Percentiles rank a stretch among this genome's conserved stretches.
Conservation (phyloP, 2,113 vertebrate species). For the Bos taurus region DNA sequence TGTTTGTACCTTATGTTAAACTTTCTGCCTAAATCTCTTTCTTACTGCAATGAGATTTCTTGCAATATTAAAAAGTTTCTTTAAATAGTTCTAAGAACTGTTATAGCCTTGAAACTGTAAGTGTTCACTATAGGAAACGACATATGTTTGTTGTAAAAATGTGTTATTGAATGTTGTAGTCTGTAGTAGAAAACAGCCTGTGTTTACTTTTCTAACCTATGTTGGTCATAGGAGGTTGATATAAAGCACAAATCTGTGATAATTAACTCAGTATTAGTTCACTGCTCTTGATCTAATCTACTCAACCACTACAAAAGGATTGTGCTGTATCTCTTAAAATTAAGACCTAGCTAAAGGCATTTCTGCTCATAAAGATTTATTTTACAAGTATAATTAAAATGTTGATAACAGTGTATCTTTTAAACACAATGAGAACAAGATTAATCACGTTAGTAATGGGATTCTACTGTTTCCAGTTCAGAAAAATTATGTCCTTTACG, state of each 20-base stretch:
- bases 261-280: slow-evolving; percentile 35
- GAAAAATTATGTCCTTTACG: not conserved
- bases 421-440: slow-evolving; percentile 25
- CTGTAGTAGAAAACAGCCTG: not conserved
- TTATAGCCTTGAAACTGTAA: not conserved
- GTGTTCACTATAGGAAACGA: not conserved
- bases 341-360: slow-evolving; percentile 32
- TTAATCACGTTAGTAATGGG: not conserved
- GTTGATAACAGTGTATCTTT: not conserved
- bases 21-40: not conserved
- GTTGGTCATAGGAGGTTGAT: not conserved
- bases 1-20: slow-evolving; percentile 10
- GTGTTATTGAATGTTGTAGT: not conserved
- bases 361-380: slow-evolving; percentile 36
- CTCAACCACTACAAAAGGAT: not conserved
- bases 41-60: not conserved
- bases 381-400: slow-evolving; percentile 45
- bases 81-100: not conserved
- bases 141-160: not conserved
- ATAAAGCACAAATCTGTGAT: slow-evolving; percentile 26
- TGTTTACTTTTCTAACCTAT: not conserved
- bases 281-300: slow-evolving; percentile 17
- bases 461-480: not conserved
- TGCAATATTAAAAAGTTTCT: not conserved
- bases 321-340: slow-evolving; percentile 14